Percentiles rank a stretch among this genome's conserved stretches.
Evolutionary conservation across 2,113 vertebrate species (phyloP).

Genomic region (Poecile atricapillus): DNA sequence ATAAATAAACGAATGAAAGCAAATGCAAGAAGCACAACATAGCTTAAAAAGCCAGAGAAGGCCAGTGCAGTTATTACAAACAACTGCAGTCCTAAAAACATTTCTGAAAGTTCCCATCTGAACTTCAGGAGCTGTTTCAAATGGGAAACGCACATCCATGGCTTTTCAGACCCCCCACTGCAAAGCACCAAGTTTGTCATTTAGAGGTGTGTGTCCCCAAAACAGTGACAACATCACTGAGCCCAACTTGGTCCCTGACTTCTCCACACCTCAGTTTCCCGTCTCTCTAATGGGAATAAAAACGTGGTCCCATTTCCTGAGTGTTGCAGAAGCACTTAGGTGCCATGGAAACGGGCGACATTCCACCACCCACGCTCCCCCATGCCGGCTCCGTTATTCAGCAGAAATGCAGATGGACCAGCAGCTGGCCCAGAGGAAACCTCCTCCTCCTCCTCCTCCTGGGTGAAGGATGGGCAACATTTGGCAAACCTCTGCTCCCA

Average conservation of each 20-base stretch:
- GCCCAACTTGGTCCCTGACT: not conserved
- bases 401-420: constrained; percentile 3
- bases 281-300: constrained; percentile 12
- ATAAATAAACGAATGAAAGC: constrained; percentile 11
- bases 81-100: not conserved
- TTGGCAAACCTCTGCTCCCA: not conserved
- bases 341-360: constrained; percentile 45
- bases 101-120: not conserved
- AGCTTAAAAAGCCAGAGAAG: not conserved
- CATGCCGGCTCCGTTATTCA: not conserved
- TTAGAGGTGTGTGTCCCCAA: accelerated
- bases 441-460: not conserved
- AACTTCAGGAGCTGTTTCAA: not conserved
- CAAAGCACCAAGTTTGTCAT: not conserved
- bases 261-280: constrained; percentile 4
- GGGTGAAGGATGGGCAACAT: not conserved
- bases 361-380: constrained; percentile 37
- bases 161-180: not conserved
- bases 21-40: not conserved
- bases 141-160: not conserved
- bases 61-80: not conserved
- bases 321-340: constrained; percentile 7
- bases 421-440: not conserved
- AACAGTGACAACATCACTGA: not conserved
- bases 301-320: not conserved